Evolutionary conservation across 30 jellyfish, hydroid and myxozoan species (phyloP).

Genomic region (Nemopilema nomurai): DNA sequence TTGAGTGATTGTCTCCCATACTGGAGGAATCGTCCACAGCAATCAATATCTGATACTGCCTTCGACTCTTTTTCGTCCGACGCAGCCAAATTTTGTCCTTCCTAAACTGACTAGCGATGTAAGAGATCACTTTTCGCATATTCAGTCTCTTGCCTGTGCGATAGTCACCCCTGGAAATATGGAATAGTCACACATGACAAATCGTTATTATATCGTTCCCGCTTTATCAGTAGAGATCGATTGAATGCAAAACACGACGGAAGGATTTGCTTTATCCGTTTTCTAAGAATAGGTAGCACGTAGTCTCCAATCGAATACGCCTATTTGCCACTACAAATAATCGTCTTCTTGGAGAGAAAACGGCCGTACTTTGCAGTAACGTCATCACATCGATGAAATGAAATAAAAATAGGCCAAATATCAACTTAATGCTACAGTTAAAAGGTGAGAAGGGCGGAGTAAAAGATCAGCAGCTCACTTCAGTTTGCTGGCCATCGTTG

Average conservation of each 20-base stretch:
- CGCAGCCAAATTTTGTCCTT: slow-evolving; percentile 97
- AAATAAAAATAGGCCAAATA: no score
- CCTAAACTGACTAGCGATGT: slow-evolving; percentile 96
- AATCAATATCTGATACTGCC: slow-evolving; percentile 85
- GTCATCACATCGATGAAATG: no score
- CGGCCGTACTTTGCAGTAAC: no score
- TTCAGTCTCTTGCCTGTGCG: slow-evolving; percentile 95
- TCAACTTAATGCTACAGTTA: no score
- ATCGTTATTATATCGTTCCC: neutral
- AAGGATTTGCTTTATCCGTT: no score
- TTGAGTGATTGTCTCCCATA: slow-evolving; percentile 96
- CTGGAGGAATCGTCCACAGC: slow-evolving; percentile 99
- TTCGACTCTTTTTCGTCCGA: slow-evolving; percentile 86
- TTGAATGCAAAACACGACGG: no score
- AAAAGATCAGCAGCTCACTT: slow-evolving; percentile 43
- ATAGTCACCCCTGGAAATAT: slow-evolving; percentile 82
- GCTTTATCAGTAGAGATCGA: no score
- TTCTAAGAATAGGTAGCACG: no score
- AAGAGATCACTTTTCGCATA: slow-evolving; percentile 98
- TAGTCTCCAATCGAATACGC: no score
- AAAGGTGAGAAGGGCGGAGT: neutral
- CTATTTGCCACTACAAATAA: no score
- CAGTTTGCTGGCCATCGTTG: slow-evolving; percentile 92
- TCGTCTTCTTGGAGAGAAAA: no score
- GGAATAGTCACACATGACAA: no score